These are phyloP conservation scores for Archips crataeganus DNA, from an alignment of 2,888 invertebrate genomes.

Conservation along the genomic window DNA sequence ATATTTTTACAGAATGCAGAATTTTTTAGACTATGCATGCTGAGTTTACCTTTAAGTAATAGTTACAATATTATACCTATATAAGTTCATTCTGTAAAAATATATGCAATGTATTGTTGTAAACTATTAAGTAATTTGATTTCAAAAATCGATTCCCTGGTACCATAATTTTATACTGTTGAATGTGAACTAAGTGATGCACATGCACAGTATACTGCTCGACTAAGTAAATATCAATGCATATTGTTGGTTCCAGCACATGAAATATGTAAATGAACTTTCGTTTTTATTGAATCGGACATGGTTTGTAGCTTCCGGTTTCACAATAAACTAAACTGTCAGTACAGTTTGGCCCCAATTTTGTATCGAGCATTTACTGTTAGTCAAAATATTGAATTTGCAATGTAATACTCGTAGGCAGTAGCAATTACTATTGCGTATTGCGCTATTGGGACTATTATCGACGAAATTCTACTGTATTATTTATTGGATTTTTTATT, in stretches of 20 bases:
- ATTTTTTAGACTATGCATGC: too few relatives aligned
- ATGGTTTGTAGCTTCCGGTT: background rate
- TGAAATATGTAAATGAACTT: background rate
- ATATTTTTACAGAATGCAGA: too few relatives aligned
- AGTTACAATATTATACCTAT: too few relatives aligned
- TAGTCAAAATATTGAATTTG: background rate
- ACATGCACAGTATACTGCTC: too few relatives aligned
- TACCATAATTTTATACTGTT: background rate
- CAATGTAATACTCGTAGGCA: background rate
- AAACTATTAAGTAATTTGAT: too few relatives aligned
- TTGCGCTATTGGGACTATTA: background rate
- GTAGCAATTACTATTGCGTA: background rate
- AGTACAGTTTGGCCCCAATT: background rate
- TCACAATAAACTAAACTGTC: too few relatives aligned
- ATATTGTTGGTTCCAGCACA: background rate
- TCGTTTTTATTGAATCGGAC: background rate
- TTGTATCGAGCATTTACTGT: background rate
- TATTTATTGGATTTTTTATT: too few relatives aligned
- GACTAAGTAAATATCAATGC: background rate
- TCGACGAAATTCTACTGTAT: background rate
- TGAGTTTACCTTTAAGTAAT: too few relatives aligned
- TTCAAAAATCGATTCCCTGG: too few relatives aligned
- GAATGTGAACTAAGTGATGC: background rate
- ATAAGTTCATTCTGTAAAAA: too few relatives aligned
- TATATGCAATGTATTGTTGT: too few relatives aligned